Evolutionary conservation across 2,888 invertebrate genomes (phyloP), one percentile per base, ranked within the genome.

Genomic region (Tridacna gigas): DNA sequence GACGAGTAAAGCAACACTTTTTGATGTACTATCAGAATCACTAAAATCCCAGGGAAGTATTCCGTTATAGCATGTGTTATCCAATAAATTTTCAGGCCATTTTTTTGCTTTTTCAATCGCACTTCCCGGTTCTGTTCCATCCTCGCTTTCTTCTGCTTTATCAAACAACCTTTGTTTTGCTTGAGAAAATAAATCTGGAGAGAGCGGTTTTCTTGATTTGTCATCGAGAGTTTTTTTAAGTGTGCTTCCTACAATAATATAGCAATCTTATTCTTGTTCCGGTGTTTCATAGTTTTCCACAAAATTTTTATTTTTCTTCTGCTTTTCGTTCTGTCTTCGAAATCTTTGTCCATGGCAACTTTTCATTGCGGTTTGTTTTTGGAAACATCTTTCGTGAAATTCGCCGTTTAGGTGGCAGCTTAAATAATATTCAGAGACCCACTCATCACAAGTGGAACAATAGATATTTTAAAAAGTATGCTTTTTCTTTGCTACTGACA

Each of bases 321-420:
- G 51, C 51, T 51, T 51, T 15, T 51, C 51, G n/a, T n/a, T n/a
- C n/a, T n/a, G n/a, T n/a, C n/a, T n/a, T n/a, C n/a, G n/a, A n/a
- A n/a, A n/a, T n/a, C n/a, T n/a, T n/a, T n/a, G n/a, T 37, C 7
- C 37, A 37, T 37, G 7, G 37, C 37, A 37, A 20, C 15, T n/a
- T 26, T 65, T 22, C 26, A 22, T 20, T 1, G 18, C 20, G 15
- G 25, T n/a, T 51, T 73, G 73, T 73, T 48, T 73, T n/a, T 73
- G 48, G 7, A 73, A 56, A 13, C 56, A 25, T 48, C 12, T 56
- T 26, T 73, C 73, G 56, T 73, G 73, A n/a, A 25, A 26, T 13
- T 26, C 22, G 18, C 73, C 51, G 28, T 73, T 73, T 12, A 73
- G 22, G 45, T 73, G 73, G 51, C 56, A 56, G 45, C 73, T 73